These are phyloP conservation scores for Beris morrisii DNA, from an alignment of 2,888 invertebrate genomes.

Conservation along the genomic window DNA sequence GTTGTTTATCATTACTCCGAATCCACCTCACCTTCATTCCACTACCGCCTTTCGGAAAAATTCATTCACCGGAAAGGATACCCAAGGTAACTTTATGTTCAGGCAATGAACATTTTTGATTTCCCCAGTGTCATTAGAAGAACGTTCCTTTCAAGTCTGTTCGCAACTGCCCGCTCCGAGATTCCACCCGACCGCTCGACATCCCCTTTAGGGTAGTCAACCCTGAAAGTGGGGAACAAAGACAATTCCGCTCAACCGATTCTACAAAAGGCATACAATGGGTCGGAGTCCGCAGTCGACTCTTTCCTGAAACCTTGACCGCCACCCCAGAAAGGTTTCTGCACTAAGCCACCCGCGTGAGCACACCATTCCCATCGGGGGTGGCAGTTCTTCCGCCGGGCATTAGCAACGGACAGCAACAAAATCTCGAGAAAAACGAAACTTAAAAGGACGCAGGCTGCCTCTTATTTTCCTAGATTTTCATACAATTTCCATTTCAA, in stretches of 20 bases:
- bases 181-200: conserved; percentile 16
- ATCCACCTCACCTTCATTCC: too few relatives aligned
- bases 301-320: conserved; percentile 19
- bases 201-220: conserved; percentile 29
- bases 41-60: too few relatives aligned
- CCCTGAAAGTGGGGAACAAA: conserved; percentile 32
- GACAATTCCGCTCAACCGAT: conserved; percentile 30
- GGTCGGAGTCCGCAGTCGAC: not conserved
- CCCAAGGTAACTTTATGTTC: not conserved
- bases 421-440: conserved; percentile 24
- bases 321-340: conserved; percentile 20
- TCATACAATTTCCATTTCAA: not conserved
- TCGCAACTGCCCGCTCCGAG: not conserved
- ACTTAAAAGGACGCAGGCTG: conserved; percentile 24
- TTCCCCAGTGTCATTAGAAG: conserved; percentile 24
- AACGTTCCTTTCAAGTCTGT: not conserved
- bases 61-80: too few relatives aligned
- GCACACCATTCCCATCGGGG: not conserved
- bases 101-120: conserved; percentile 26
- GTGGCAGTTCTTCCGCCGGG: conserved; percentile 24
- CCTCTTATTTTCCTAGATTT: not conserved
- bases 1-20: too few relatives aligned
- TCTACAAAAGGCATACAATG: conserved; percentile 11
- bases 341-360: not conserved
- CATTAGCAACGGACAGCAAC: conserved; percentile 22